Evolutionary conservation across 2,797 vertebrate species (phyloP).

Genomic region (Pipistrellus kuhlii): DNA sequence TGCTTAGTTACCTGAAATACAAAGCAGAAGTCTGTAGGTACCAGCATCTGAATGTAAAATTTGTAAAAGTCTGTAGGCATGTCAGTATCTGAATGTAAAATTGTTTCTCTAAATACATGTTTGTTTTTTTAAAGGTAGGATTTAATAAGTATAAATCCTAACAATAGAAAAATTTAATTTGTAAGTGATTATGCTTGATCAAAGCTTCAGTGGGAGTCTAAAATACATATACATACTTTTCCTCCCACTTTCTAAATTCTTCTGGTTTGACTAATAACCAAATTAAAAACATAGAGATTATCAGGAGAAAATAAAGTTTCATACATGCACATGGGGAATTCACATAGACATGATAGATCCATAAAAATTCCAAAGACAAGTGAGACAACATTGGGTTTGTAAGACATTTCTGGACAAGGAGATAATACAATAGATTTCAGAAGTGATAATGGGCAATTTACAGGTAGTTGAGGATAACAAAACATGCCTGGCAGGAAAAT

Average conservation of each 20-base stretch:
- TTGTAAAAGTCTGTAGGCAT: not conserved
- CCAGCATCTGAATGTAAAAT: conserved; percentile 9
- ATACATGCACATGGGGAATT: not conserved
- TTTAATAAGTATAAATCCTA: not conserved
- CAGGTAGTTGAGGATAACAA: not conserved
- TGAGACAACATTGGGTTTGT: not conserved
- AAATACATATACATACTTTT: not conserved
- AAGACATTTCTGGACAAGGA: not conserved
- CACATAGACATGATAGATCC: not conserved
- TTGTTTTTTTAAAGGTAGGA: not conserved
- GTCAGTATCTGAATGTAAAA: conserved; percentile 3
- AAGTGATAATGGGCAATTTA: not conserved
- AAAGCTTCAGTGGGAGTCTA: not conserved
- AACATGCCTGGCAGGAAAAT: not conserved
- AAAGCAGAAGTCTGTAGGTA: conserved; percentile 10
- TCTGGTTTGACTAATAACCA: not conserved
- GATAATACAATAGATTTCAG: not conserved
- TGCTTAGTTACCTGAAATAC: conserved; percentile 60
- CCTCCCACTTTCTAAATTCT: not conserved
- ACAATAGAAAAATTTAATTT: conserved; percentile 24
- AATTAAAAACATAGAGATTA: not conserved
- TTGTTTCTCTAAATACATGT: not conserved
- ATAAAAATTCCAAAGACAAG: not conserved
- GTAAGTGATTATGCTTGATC: not conserved
- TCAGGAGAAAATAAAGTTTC: not conserved